Conservation (phyloP, 2,113 vertebrate species). For the Antidorcas marsupialis region DNA sequence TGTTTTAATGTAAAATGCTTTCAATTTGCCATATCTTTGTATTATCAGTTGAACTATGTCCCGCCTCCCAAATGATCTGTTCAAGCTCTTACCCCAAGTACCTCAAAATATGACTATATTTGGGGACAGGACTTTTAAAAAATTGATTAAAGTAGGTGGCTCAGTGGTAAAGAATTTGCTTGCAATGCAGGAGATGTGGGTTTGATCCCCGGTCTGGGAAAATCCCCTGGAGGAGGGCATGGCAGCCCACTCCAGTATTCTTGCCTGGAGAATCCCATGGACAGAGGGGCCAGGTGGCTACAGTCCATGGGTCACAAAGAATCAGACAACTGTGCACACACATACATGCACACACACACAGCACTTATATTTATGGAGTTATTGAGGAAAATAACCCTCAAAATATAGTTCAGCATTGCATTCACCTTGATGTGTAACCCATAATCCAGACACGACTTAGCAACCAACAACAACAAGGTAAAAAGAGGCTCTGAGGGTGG, state of each 20-base stretch:
- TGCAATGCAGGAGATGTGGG: neutral
- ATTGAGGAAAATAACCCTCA: neutral
- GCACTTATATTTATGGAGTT: neutral
- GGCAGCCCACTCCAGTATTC: neutral
- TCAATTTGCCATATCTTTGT: neutral
- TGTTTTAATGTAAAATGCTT: neutral
- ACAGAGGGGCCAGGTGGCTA: neutral
- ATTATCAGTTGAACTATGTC: neutral
- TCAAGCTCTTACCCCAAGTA: neutral
- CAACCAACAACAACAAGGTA: neutral
- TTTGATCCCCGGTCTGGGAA: neutral
- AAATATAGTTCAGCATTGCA: neutral
- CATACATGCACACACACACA: neutral
- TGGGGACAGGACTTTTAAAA: neutral
- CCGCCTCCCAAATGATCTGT: neutral
- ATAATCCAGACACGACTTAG: neutral
- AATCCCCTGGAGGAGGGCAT: neutral
- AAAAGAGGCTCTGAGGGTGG: neutral
- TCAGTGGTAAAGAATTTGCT: neutral
- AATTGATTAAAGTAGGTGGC: neutral
- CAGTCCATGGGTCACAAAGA: neutral
- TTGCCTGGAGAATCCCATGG: neutral
- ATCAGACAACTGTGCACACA: fast-evolving
- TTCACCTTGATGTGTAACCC: neutral
- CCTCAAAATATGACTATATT: neutral